Percentiles rank a stretch among this genome's conserved stretches.
phyloP scores from a whole-genome alignment of 2,797 vertebrate genomes.

The Acanthornis magna region DNA sequence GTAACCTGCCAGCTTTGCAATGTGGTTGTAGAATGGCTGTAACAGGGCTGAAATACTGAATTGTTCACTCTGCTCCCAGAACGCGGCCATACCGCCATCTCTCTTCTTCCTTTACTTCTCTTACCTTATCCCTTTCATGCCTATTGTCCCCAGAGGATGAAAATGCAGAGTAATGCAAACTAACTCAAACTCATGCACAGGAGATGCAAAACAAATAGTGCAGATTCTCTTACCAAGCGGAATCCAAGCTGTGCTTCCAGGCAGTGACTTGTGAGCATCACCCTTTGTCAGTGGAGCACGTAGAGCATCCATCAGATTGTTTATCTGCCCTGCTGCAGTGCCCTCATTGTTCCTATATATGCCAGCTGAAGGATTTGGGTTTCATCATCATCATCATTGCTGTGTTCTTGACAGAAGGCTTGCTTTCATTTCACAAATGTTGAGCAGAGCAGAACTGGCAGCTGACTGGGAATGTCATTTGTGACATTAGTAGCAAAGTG shows the following conservation, averaged over 20 bases:
- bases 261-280: not conserved
- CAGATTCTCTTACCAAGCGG: not conserved
- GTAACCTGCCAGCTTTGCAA: not conserved
- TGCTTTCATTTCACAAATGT: not conserved
- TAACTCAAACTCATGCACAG: fast-evolving
- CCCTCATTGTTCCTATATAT: fast-evolving
- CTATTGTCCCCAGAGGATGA: not conserved
- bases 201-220: not conserved
- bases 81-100: not conserved
- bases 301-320: not conserved
- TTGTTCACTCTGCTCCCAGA: not conserved
- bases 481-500: not conserved
- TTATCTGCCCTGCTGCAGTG: not conserved
- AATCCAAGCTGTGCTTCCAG: not conserved
- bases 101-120: not conserved
- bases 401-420: not conserved
- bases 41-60: not conserved
- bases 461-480: not conserved
- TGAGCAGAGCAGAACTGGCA: not conserved
- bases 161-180: not conserved
- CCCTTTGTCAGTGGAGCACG: fast-evolving
- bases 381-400: not conserved
- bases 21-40: not conserved
- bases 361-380: not conserved
- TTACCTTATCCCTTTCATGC: not conserved